Conservation (phyloP, 2,113 vertebrate species). For the Caloenas nicobarica region DNA sequence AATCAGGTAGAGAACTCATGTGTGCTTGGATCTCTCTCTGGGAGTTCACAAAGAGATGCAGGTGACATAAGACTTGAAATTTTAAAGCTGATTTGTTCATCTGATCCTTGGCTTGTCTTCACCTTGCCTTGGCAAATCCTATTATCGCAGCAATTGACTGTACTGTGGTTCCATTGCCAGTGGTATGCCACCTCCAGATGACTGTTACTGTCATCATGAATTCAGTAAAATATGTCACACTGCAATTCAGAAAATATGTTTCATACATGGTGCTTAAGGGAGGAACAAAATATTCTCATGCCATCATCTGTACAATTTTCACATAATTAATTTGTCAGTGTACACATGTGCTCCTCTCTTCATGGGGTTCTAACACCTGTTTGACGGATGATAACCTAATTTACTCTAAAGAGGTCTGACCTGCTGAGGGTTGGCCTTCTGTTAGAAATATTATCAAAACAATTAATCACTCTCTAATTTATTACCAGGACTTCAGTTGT, state of each 20-base stretch:
- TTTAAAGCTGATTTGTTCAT: background rate
- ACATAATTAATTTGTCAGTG: conserved; percentile 14
- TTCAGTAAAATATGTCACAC: conserved; percentile 38
- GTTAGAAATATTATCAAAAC: conserved; percentile 53
- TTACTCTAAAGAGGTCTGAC: conserved; percentile 36
- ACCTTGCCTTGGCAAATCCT: background rate
- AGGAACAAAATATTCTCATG: background rate
- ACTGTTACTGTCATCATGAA: background rate
- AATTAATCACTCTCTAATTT: conserved; percentile 50
- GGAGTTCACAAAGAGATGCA: background rate
- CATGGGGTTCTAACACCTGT: background rate
- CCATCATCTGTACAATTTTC: background rate
- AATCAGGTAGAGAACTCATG: background rate
- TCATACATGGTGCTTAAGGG: background rate
- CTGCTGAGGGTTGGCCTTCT: conserved; percentile 24
- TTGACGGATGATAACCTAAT: conserved; percentile 53
- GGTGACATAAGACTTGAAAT: background rate
- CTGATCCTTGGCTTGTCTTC: background rate
- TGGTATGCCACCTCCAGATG: background rate
- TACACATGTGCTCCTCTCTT: background rate
- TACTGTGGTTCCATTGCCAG: background rate
- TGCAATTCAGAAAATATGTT: conserved; percentile 1
- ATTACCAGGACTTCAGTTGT: conserved; percentile 18
- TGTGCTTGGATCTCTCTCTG: background rate
- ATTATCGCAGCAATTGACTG: background rate